Evolutionary conservation across 1,140 invertebrate species (phyloP).

Genomic region (Harpegnathos saltator): DNA sequence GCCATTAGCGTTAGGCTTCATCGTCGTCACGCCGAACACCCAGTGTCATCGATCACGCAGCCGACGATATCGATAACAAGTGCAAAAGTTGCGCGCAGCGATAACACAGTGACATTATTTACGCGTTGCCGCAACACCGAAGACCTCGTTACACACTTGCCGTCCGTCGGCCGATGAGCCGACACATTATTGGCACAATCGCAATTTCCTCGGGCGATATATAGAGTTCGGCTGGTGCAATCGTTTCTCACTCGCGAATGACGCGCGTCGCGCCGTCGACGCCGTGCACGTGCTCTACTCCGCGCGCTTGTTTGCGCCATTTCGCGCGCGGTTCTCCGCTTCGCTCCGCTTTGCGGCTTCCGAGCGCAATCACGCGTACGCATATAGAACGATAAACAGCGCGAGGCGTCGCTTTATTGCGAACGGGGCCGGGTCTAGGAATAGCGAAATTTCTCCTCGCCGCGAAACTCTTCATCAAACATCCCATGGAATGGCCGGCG

Average conservation of each 20-base stretch:
- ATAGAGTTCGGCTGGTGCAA: constrained; percentile 9
- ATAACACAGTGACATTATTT: constrained; percentile 25
- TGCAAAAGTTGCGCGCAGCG: background rate
- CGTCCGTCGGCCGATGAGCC: background rate
- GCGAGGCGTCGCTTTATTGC: constrained; percentile 1
- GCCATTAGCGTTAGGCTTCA: background rate
- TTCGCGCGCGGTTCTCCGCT: constrained; percentile 24
- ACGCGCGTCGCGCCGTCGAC: constrained; percentile 1
- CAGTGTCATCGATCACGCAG: background rate
- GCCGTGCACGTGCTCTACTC: background rate
- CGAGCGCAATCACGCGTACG: constrained; percentile 10
- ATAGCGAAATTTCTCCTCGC: background rate
- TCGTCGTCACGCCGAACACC: background rate
- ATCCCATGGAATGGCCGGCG: too few relatives aligned
- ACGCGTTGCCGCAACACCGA: background rate
- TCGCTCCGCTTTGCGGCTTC: too few relatives aligned
- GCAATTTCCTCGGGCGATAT: constrained; percentile 52
- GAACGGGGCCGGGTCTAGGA: background rate
- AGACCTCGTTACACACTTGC: constrained; percentile 1
- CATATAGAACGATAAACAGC: constrained; percentile 44
- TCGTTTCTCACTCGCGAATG: constrained; percentile 24
- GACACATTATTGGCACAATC: constrained; percentile 35
- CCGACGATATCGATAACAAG: background rate
- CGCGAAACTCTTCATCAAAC: too few relatives aligned
- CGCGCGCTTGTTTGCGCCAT: constrained; percentile 17